phyloP scores from a whole-genome alignment of 2,113 vertebrate genomes.

The Cepphus grylle region DNA sequence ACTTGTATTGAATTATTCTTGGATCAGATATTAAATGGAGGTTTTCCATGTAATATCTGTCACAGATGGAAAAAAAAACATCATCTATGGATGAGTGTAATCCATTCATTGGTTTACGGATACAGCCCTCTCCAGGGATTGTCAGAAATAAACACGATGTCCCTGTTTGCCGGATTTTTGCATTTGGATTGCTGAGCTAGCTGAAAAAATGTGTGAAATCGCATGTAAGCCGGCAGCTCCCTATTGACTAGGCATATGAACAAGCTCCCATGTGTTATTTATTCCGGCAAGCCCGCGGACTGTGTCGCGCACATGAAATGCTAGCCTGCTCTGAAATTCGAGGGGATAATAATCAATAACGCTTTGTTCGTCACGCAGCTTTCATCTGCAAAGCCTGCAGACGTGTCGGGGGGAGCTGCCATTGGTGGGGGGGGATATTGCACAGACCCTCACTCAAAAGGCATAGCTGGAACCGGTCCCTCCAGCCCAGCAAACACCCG shows the following conservation, averaged over 20 bases:
- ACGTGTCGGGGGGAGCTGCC: rapidly evolving
- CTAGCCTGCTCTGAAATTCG: neutral
- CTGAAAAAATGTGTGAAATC: slow-evolving; percentile 66
- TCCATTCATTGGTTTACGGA: slow-evolving; percentile 47
- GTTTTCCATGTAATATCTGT: slow-evolving; percentile 50
- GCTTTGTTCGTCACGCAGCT: neutral
- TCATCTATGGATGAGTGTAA: slow-evolving; percentile 48
- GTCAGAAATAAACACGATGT: slow-evolving; percentile 51
- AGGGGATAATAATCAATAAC: slow-evolving; percentile 42
- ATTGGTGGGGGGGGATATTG: rapidly evolving
- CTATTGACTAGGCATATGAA: slow-evolving; percentile 34
- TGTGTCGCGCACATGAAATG: neutral
- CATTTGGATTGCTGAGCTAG: slow-evolving; percentile 66
- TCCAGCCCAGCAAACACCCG: neutral
- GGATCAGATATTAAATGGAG: slow-evolving; percentile 47
- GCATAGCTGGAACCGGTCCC: neutral
- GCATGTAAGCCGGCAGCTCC: slow-evolving; percentile 49
- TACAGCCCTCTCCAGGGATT: slow-evolving; percentile 29
- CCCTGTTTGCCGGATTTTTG: slow-evolving; percentile 51
- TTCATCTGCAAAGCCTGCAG: neutral
- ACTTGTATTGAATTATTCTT: slow-evolving; percentile 54
- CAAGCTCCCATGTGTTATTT: slow-evolving; percentile 54
- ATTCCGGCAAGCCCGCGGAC: slow-evolving; percentile 23
- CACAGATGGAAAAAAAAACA: slow-evolving; percentile 10
- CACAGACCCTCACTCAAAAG: neutral